phyloP scores from a whole-genome alignment of 2,797 vertebrate species.

The Pipistrellus nathusii region DNA sequence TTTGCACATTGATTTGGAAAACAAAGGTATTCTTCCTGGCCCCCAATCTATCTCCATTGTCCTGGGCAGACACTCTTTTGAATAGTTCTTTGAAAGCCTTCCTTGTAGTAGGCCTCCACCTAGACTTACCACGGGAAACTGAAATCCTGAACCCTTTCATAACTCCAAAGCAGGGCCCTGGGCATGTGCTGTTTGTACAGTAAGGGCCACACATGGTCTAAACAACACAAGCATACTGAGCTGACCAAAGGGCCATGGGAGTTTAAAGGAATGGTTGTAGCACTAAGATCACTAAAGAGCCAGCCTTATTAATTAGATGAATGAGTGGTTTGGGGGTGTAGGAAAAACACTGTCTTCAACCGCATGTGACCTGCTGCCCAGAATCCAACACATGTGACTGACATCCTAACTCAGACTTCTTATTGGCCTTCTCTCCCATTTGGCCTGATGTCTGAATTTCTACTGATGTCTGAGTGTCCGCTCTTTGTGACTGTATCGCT shows the following conservation, averaged over 20 bases:
- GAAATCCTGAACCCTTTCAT: neutral
- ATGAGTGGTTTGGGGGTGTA: neutral
- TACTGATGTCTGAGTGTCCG: neutral
- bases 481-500: neutral
- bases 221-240: neutral
- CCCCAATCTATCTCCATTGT: neutral
- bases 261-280: neutral
- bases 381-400: neutral
- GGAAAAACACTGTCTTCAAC: neutral
- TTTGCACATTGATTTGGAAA: conserved; percentile 27
- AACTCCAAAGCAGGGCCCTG: neutral
- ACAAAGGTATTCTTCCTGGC: neutral
- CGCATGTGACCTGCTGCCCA: neutral
- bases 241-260: neutral
- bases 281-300: neutral
- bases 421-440: neutral
- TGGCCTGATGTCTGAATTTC: neutral
- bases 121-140: neutral
- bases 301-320: neutral
- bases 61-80: neutral
- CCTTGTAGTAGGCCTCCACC: neutral
- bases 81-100: conserved; percentile 18
- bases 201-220: neutral
- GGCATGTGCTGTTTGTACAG: neutral
- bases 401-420: neutral